Conservation (phyloP, 2,888 invertebrate species). For the Eilema griseolum region DNA sequence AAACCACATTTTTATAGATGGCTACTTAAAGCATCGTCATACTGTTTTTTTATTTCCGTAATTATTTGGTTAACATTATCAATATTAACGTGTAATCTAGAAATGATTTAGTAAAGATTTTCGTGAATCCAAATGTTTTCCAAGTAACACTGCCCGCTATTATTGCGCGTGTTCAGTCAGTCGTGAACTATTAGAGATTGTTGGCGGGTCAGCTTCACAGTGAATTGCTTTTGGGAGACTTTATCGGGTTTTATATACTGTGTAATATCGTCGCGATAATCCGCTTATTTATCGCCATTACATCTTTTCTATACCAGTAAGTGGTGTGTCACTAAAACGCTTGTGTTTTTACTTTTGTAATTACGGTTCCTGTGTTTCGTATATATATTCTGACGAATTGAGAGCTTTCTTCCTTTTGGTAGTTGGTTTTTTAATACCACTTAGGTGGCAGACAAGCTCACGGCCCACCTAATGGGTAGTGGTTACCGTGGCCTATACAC, state of each 20-base stretch:
- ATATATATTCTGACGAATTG: too few species aligned
- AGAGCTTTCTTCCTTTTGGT: too few species aligned
- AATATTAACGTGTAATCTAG: background rate
- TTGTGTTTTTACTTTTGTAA: background rate
- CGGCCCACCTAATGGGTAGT: too few species aligned
- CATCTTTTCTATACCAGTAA: too few species aligned
- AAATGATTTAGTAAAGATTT: background rate
- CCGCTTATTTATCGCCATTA: background rate
- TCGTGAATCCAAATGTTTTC: background rate
- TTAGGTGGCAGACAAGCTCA: too few species aligned
- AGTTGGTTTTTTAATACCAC: too few species aligned
- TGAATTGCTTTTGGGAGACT: background rate
- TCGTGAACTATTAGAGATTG: conserved; percentile 2
- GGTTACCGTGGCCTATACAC: too few species aligned
- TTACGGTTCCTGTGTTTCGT: too few species aligned
- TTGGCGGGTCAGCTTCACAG: background rate
- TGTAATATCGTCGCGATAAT: background rate
- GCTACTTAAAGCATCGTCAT: background rate
- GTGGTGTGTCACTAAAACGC: background rate
- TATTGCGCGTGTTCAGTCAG: background rate
- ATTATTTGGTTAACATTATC: background rate
- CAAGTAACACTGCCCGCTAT: background rate
- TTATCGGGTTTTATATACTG: background rate
- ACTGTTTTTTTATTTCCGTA: background rate
- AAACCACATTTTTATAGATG: background rate